Evolutionary conservation across 1,140 invertebrate genomes (phyloP).

Genomic region (Drosophila pallidifrons): DNA sequence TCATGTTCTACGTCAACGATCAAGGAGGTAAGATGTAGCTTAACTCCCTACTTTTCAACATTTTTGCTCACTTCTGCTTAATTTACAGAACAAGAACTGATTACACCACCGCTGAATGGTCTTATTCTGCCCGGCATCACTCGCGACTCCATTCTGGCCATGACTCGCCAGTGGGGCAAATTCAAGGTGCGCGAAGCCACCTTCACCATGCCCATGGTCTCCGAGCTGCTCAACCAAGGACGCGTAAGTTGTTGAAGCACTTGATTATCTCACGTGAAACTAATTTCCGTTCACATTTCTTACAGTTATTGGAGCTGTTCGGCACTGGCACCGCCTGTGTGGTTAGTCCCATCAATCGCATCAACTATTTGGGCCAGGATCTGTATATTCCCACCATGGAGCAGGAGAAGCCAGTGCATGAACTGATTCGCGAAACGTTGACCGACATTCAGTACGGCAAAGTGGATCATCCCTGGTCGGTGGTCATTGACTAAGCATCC

Average conservation of each 20-base stretch:
- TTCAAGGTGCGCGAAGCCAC: conserved; percentile 93
- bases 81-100: conserved; percentile 93
- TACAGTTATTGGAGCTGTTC: conserved; percentile 96
- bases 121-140: conserved; percentile 97
- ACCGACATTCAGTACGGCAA: conserved; percentile 95
- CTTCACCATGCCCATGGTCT: conserved; percentile 95
- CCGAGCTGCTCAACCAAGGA: conserved; percentile 90
- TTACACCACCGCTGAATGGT: conserved; percentile 96
- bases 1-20: conserved; percentile 94
- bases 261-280: neutral
- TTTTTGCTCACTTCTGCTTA: neutral
- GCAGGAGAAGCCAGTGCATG: conserved; percentile 88
- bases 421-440: conserved; percentile 90
- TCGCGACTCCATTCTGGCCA: conserved; percentile 93
- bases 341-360: conserved; percentile 94
- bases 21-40: conserved; percentile 90
- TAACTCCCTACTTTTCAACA: too few species aligned
- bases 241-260: conserved; percentile 88
- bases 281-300: neutral
- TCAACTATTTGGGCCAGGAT: conserved; percentile 89
- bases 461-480: conserved; percentile 92
- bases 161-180: conserved; percentile 94
- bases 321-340: conserved; percentile 97
- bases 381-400: conserved; percentile 91
- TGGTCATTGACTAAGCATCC: conserved; percentile 74